These are phyloP conservation scores for Eupeodes luniger DNA, from an alignment of 2,888 invertebrate genomes.

Conservation along the genomic window DNA sequence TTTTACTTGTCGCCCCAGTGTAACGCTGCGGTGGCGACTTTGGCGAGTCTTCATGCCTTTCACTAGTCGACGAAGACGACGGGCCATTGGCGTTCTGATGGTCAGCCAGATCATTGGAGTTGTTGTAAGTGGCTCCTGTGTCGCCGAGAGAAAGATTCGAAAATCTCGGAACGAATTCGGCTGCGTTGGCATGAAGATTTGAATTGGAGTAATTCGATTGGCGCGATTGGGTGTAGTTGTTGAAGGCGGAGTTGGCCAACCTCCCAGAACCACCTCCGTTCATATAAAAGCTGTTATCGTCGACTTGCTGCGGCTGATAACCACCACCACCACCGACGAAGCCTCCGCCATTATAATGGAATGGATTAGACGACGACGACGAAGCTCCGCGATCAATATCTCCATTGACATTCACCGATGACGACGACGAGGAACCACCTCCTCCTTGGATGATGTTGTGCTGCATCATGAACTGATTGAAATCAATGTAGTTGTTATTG, in stretches of 20 bases:
- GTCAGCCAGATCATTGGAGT: conserved; percentile 42
- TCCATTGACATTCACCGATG: conserved; percentile 21
- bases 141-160: conserved; percentile 79
- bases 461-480: conserved; percentile 83
- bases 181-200: conserved; percentile 81
- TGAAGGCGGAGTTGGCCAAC: conserved; percentile 11
- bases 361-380: conserved; percentile 49
- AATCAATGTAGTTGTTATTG: conserved; percentile 82
- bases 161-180: conserved; percentile 83
- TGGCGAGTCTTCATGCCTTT: conserved; percentile 5
- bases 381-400: conserved; percentile 39
- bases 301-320: conserved; percentile 35
- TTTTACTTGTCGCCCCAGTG: conserved; percentile 77
- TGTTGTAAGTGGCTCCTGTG: conserved; percentile 18
- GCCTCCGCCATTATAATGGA: conserved; percentile 59
- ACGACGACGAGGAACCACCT: neutral
- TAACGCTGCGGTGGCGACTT: conserved; percentile 75
- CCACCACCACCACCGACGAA: conserved; percentile 28
- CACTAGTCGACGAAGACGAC: conserved; percentile 40
- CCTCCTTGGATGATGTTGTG: conserved; percentile 80
- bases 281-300: conserved; percentile 43
- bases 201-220: conserved; percentile 76
- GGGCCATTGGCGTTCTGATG: conserved; percentile 51
- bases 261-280: conserved; percentile 39
- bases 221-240: conserved; percentile 29